A percentile compares a stretch with the other conserved stretches of the same genome.
phyloP scores from a whole-genome alignment of 35 echinoderm and acorn worm species.

The Chiridota heheva region DNA sequence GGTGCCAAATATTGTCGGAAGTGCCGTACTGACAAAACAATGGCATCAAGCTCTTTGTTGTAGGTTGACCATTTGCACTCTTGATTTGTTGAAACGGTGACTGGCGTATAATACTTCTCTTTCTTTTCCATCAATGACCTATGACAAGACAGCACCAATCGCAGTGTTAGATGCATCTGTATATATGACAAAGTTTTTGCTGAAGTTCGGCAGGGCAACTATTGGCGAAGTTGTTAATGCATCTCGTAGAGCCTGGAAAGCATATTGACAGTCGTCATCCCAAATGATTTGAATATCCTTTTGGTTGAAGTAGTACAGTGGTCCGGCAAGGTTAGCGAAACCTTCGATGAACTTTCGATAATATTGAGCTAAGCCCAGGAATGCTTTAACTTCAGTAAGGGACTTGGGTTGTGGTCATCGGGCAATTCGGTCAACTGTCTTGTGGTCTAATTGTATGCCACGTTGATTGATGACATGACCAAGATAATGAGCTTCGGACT shows the following conservation, averaged over 20 bases:
- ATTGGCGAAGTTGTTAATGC: background rate
- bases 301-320: too few relatives aligned
- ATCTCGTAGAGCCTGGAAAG: background rate
- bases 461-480: too few relatives aligned
- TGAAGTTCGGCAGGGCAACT: background rate
- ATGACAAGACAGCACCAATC: background rate
- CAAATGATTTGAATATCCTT: background rate
- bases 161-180: background rate
- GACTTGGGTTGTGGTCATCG: too few relatives aligned
- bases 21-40: background rate
- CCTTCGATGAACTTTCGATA: background rate
- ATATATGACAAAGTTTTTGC: background rate
- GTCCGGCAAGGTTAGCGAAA: background rate
- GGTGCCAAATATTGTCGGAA: background rate
- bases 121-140: background rate
- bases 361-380: background rate
- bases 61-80: background rate
- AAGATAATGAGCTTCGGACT: background rate
- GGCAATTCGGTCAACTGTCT: too few relatives aligned
- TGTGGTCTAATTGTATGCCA: too few relatives aligned
- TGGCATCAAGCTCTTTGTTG: background rate
- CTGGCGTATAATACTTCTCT: background rate
- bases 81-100: background rate
- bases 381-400: background rate
- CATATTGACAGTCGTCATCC: background rate